These are phyloP conservation scores for Drosophila carrolli DNA, from an alignment of 1,140 invertebrate species.

Conservation along the genomic window DNA sequence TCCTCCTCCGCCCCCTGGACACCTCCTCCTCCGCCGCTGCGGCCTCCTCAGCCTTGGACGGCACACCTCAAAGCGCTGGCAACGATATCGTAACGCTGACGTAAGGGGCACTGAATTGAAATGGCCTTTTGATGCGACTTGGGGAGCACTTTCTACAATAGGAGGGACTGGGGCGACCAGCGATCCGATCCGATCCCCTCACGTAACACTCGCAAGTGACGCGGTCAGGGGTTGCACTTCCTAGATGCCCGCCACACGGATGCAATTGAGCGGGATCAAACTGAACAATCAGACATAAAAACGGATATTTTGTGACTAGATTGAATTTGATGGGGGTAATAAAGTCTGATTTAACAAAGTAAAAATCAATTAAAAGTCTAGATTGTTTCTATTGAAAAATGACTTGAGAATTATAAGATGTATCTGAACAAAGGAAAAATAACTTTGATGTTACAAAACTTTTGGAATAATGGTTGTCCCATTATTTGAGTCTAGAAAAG, in stretches of 20 bases:
- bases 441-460: no score
- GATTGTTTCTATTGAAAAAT: neutral
- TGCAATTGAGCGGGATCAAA: slow-evolving; percentile 51
- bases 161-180: slow-evolving; percentile 13
- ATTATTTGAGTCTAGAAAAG: neutral
- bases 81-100: slow-evolving; percentile 68
- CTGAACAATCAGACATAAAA: slow-evolving; percentile 7
- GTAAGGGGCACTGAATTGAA: slow-evolving; percentile 73
- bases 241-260: slow-evolving; percentile 50
- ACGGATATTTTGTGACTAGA: slow-evolving; percentile 1
- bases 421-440: no score
- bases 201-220: slow-evolving; percentile 34
- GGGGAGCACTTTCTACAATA: slow-evolving; percentile 51
- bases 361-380: neutral
- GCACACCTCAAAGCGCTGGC: slow-evolving; percentile 58
- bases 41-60: slow-evolving; percentile 38
- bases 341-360: slow-evolving; percentile 10
- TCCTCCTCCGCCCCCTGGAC: slow-evolving; percentile 4
- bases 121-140: slow-evolving; percentile 53
- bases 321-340: slow-evolving; percentile 12
- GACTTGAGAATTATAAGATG: neutral
- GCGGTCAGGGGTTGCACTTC: slow-evolving; percentile 48
- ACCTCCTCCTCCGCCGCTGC: slow-evolving; percentile 6
- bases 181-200: slow-evolving; percentile 10
- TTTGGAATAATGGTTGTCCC: no score